phyloP scores from a whole-genome alignment of 2,113 vertebrate genomes.

The Scalopus aquaticus region DNA sequence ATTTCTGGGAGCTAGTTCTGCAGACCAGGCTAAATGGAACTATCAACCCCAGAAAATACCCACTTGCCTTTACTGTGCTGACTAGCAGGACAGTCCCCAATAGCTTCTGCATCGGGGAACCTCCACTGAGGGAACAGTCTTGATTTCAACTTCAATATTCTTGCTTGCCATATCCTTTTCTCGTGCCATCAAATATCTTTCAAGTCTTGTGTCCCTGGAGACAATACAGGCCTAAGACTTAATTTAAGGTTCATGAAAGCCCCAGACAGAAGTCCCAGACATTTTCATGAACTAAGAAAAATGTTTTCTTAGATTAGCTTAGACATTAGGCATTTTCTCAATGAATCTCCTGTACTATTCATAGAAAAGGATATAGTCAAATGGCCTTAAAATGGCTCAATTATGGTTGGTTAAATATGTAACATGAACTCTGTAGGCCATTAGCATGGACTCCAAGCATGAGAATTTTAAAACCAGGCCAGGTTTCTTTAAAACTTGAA shows the following conservation, averaged over 20 bases:
- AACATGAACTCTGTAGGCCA: slow-evolving; percentile 26
- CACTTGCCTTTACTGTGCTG: neutral
- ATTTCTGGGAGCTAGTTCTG: neutral
- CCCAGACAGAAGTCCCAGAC: neutral
- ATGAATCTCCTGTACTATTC: slow-evolving; percentile 32
- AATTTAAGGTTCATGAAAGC: neutral
- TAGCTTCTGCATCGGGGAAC: neutral
- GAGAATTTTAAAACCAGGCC: slow-evolving; percentile 24
- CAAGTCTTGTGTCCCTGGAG: neutral
- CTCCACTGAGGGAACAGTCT: neutral
- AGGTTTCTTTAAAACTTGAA: slow-evolving; percentile 45
- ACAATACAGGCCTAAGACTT: neutral
- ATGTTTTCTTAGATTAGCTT: slow-evolving; percentile 26
- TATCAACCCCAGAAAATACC: neutral
- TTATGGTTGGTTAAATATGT: slow-evolving; percentile 34
- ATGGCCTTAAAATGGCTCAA: slow-evolving; percentile 47
- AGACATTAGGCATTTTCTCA: slow-evolving; percentile 46
- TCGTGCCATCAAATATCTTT: neutral
- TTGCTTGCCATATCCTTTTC: neutral
- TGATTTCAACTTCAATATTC: slow-evolving; percentile 16
- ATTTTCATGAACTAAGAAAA: slow-evolving; percentile 19
- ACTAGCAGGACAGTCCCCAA: neutral
- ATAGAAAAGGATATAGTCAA: slow-evolving; percentile 27
- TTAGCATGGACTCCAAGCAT: neutral
- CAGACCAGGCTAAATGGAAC: neutral